Conservation (phyloP, 2,113 vertebrate genomes). For the Xyliphius kryptos region DNA sequence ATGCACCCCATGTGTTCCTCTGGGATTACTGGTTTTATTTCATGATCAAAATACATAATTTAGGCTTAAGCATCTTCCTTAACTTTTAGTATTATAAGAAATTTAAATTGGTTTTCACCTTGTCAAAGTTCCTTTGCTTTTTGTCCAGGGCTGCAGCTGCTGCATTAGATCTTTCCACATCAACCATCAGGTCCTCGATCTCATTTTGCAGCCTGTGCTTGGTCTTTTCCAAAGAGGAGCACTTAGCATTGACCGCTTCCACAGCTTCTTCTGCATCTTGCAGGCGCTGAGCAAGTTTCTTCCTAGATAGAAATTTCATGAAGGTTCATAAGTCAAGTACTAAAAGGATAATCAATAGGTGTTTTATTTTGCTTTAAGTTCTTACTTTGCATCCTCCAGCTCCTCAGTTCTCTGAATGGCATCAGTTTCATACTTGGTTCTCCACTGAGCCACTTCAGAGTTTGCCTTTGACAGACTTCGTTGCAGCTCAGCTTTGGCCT, state of each 20-base stretch:
- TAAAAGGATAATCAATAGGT: too few relatives aligned
- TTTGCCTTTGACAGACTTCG: slow-evolving; percentile 68
- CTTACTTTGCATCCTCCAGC: slow-evolving; percentile 65
- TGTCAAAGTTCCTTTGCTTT: too few relatives aligned
- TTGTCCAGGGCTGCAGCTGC: slow-evolving; percentile 50
- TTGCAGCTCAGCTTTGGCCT: slow-evolving; percentile 62
- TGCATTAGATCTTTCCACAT: slow-evolving; percentile 71
- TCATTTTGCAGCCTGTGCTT: slow-evolving; percentile 61
- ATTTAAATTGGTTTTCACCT: too few relatives aligned
- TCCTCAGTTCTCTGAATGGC: slow-evolving; percentile 59
- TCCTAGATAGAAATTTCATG: background rate
- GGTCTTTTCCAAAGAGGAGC: slow-evolving; percentile 43
- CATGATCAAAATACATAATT: too few relatives aligned
- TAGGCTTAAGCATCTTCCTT: too few relatives aligned
- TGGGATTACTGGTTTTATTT: too few relatives aligned
- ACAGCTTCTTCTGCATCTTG: slow-evolving; percentile 43
- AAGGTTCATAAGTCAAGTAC: background rate
- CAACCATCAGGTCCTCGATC: slow-evolving; percentile 78
- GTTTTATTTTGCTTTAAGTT: background rate
- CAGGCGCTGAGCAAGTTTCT: slow-evolving; percentile 9
- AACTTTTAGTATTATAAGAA: too few relatives aligned
- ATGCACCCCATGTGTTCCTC: too few relatives aligned
- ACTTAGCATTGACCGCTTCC: slow-evolving; percentile 42
- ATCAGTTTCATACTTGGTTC: slow-evolving; percentile 57
- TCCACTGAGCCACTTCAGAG: slow-evolving; percentile 68